Base-by-base conservation (phyloP, 2,888 invertebrate species). In the Trissolcus japonicus region DNA sequence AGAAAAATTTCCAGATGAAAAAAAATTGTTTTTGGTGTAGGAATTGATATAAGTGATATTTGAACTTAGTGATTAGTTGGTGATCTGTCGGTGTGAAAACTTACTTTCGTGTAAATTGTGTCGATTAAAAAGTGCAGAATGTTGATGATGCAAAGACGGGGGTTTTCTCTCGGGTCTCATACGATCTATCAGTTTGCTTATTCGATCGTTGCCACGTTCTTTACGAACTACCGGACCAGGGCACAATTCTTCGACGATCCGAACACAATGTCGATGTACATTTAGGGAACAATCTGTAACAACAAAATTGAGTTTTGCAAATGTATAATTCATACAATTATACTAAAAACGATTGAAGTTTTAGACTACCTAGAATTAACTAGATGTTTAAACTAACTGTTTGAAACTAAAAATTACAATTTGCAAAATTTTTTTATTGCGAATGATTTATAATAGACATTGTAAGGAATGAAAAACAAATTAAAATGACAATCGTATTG, bases 221-320 rank as follows among this genome's bases (percentile, higher is more conserved):
- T 91, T 91, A 83, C 89, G 88, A 11, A 92, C 91, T 80, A 92
- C 87, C 83, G 94, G 94, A 25, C 95, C 93, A 19, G 94, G 94
- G 88, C 97, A 97, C 81, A 92, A 92, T 88, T 96, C 97, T 80
- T 95, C 95, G 78, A 97, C 92, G 0, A 91, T 90, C 82, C 93
- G 93, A 55, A 95, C 93, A 90, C 97, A 98, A 55, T 91, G 90
- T 79, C 96, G 94, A 91, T 97, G 97, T 84, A 97, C 94, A 85
- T 95, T 94, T 82, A 96, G 91, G 87, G 95, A 94, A 91, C 98
- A 98, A 89, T 95, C 97, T 95, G 89, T n/a, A 87, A 87, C 77
- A 74, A 25, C 29, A 67, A 59, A 25, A 46, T 25, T 7, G 3
- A 57, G 16, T 19, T 16, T 48, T 60, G 4, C 40, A 35, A 55